A percentile compares a stretch with the other conserved stretches of the same genome.
Evolutionary conservation across 2,888 invertebrate species (phyloP).

Genomic region (Steinernema carpocapsae): DNA sequence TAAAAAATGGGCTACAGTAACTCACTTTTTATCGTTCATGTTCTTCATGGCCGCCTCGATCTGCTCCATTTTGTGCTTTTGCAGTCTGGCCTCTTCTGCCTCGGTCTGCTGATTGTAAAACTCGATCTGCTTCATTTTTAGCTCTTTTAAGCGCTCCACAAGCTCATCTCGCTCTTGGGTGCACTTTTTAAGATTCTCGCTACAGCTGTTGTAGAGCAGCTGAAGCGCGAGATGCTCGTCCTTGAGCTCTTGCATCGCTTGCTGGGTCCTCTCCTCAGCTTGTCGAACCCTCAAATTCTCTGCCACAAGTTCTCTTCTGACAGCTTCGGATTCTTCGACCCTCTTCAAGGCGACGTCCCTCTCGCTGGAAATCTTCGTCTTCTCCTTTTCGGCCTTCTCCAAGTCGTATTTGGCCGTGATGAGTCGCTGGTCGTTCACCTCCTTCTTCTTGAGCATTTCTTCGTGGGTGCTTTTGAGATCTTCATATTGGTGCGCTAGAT

Average conservation of each 20-base stretch:
- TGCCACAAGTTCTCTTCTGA: constrained; percentile 38
- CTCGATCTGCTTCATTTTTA: constrained; percentile 75
- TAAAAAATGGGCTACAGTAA: neutral
- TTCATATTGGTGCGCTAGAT: constrained; percentile 20
- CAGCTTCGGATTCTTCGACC: constrained; percentile 37
- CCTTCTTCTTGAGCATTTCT: constrained; percentile 53
- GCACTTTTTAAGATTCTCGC: constrained; percentile 86
- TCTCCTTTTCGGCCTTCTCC: constrained; percentile 39
- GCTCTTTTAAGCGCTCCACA: constrained; percentile 84
- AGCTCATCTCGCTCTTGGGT: constrained; percentile 84
- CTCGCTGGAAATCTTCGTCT: constrained; percentile 8
- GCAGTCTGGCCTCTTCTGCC: constrained; percentile 34
- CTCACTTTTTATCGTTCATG: constrained; percentile 56
- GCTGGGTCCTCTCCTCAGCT: constrained; percentile 38
- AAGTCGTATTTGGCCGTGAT: constrained; percentile 52
- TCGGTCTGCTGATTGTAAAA: constrained; percentile 30
- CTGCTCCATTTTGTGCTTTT: constrained; percentile 86
- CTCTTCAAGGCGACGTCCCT: constrained; percentile 40
- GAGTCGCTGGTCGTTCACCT: constrained; percentile 59
- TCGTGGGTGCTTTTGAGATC: constrained; percentile 49
- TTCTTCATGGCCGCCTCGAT: constrained; percentile 81
- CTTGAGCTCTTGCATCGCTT: constrained; percentile 43
- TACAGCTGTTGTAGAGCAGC: constrained; percentile 77
- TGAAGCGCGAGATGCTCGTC: constrained; percentile 54
- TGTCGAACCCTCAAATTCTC: constrained; percentile 36